Percentiles rank a stretch among this genome's conserved stretches.
These are phyloP conservation scores for Ctenomys sociabilis DNA, from an alignment of 2,113 vertebrate genomes.

Conservation along the genomic window DNA sequence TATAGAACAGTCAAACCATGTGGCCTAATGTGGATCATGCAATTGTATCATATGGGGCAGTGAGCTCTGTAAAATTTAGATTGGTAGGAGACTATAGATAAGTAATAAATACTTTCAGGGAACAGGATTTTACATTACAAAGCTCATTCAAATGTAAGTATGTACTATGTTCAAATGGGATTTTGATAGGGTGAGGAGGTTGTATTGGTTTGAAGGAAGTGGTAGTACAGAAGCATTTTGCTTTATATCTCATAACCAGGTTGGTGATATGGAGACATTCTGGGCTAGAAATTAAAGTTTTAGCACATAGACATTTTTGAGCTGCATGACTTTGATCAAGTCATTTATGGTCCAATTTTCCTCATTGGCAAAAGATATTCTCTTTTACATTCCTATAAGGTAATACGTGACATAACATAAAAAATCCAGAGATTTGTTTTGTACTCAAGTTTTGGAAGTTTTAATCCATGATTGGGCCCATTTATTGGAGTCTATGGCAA, in stretches of 20 bases:
- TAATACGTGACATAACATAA: background rate
- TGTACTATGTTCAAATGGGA: conserved; percentile 67
- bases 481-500: background rate
- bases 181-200: background rate
- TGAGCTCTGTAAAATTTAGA: conserved; percentile 28
- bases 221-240: background rate
- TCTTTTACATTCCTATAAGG: background rate
- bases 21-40: background rate
- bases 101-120: background rate
- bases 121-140: background rate
- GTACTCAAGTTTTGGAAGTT: background rate
- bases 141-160: conserved; percentile 48
- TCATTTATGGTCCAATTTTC: conserved; percentile 18
- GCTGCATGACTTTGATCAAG: background rate
- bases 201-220: background rate
- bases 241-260: conserved; percentile 27
- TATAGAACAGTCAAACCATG: conserved; percentile 20
- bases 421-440: background rate
- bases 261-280: background rate
- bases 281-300: background rate
- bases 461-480: background rate
- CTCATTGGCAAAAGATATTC: background rate
- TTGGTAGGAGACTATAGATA: background rate
- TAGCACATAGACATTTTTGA: background rate
- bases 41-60: background rate